phyloP scores from a whole-genome alignment of 2,888 invertebrate genomes.

The Chloroclystis v-ata region DNA sequence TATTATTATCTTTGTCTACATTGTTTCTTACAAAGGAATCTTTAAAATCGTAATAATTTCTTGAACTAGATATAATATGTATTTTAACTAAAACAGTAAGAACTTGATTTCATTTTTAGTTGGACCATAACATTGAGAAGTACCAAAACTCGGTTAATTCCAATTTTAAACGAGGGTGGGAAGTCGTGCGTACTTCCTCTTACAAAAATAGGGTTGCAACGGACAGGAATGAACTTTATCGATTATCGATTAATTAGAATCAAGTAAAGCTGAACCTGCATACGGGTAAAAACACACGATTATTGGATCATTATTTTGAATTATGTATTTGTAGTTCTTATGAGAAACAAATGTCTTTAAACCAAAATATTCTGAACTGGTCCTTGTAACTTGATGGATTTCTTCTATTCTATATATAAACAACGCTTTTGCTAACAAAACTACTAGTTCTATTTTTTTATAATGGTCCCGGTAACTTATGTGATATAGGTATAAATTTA shows the following conservation, averaged over 20 bases:
- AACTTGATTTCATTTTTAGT: neutral
- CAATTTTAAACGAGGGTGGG: constrained; percentile 38
- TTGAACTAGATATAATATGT: neutral
- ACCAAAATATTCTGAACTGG: no score
- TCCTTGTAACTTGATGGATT: no score
- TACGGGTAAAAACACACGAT: constrained; percentile 35
- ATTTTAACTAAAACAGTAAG: neutral
- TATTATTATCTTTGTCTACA: no score
- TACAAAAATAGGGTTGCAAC: constrained; percentile 34
- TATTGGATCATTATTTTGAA: constrained; percentile 44
- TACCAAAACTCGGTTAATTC: constrained; percentile 11
- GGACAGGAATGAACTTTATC: constrained; percentile 30
- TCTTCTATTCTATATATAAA: no score
- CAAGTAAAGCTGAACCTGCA: constrained; percentile 33
- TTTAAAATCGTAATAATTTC: no score
- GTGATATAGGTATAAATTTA: no score
- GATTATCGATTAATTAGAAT: constrained; percentile 9
- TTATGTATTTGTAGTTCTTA: no score
- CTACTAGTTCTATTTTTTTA: no score
- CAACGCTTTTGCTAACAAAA: no score
- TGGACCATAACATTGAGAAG: constrained; percentile 1
- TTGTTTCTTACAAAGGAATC: no score
- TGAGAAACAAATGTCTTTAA: no score
- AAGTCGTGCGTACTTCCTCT: constrained; percentile 53
- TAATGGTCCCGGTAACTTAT: no score